phyloP scores from a whole-genome alignment of 2,113 vertebrate species.

The Anas platyrhynchos region DNA sequence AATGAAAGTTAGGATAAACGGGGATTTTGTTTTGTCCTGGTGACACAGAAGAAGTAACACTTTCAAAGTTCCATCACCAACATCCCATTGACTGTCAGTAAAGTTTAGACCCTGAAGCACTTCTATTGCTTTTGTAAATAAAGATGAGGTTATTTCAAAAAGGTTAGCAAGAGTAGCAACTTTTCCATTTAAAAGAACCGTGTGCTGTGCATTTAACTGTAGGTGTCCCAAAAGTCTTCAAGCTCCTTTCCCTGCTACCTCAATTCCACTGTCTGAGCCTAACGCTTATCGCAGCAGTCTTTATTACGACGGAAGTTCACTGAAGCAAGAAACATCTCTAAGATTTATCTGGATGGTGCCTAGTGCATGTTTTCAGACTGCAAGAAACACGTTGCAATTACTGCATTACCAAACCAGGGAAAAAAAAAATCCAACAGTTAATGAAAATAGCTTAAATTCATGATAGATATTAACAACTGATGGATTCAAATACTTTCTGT shows the following conservation, averaged over 20 bases:
- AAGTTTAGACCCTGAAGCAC: not conserved
- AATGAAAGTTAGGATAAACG: not conserved
- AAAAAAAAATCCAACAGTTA: not conserved
- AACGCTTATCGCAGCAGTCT: accelerated
- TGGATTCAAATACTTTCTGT: not conserved
- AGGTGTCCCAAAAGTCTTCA: not conserved
- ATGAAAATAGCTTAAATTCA: not conserved
- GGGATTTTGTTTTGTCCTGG: not conserved
- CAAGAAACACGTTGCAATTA: not conserved
- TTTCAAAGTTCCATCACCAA: not conserved
- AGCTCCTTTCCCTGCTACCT: not conserved
- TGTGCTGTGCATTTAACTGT: not conserved
- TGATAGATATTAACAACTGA: not conserved
- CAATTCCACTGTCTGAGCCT: accelerated
- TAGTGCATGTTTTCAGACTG: not conserved
- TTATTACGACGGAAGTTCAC: not conserved
- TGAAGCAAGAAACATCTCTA: not conserved
- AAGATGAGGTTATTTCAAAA: not conserved
- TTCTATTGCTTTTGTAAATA: slow-evolving; percentile 26
- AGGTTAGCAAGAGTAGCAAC: not conserved
- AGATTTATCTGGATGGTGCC: not conserved
- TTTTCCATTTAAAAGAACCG: not conserved
- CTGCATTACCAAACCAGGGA: not conserved
- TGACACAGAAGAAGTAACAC: not conserved
- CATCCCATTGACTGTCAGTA: not conserved